phyloP scores from a whole-genome alignment of 2,113 vertebrate species.

The Toxotes jaculatrix region DNA sequence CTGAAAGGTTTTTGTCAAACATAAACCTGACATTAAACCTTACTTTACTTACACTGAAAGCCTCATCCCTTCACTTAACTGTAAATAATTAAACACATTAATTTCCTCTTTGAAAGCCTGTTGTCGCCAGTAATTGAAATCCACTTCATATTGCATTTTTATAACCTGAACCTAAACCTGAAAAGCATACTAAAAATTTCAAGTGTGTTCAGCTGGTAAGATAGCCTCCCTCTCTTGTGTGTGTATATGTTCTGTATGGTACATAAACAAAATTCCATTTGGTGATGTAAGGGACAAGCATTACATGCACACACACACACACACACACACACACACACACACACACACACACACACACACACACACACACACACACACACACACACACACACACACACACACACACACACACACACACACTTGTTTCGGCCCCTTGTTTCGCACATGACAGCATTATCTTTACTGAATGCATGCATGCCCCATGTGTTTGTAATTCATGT shows the following conservation, averaged over 20 bases:
- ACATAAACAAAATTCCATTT: not conserved
- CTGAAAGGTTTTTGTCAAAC: not conserved
- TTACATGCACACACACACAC: not conserved
- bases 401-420: not conserved
- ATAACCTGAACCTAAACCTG: not conserved
- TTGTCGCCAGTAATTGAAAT: conserved; percentile 2
- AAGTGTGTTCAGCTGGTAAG: not conserved
- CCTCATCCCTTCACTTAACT: not conserved
- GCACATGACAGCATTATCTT: not conserved
- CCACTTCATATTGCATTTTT: not conserved
- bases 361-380: not conserved
- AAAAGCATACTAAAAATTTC: not conserved
- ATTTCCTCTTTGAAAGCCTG: not conserved
- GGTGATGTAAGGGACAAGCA: conserved; percentile 2
- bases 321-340: not conserved
- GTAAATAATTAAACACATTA: not conserved
- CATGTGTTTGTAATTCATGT: conserved; percentile 22
- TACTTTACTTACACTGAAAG: not conserved
- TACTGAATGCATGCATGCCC: conserved; percentile 30
- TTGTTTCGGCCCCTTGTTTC: too few relatives aligned
- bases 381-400: not conserved
- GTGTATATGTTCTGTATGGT: not conserved
- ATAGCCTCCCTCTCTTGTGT: not conserved
- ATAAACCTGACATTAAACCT: not conserved
- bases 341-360: not conserved